Conservation (phyloP, 2,797 vertebrate genomes). For the Hyperoplus immaculatus region DNA sequence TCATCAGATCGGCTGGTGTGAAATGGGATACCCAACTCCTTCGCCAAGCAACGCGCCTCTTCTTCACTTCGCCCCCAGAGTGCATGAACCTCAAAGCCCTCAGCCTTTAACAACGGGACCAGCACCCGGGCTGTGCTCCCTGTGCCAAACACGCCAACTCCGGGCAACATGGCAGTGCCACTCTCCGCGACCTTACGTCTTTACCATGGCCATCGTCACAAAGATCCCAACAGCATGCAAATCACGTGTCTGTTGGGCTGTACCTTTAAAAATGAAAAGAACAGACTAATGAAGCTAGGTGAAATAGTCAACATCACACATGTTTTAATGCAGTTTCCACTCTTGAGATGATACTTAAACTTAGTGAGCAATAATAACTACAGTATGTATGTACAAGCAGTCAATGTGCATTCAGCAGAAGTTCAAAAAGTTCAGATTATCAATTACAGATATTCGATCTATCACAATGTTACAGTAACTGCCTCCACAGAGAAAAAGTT, state of each 20-base stretch:
- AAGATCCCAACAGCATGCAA: constrained; percentile 24
- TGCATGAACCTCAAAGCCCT: constrained; percentile 95
- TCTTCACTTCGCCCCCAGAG: constrained; percentile 96
- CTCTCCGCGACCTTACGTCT: constrained; percentile 50
- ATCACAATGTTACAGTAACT: too few relatives aligned
- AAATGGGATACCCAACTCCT: constrained; percentile 94
- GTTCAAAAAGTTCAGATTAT: not conserved
- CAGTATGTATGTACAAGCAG: not conserved
- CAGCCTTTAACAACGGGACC: constrained; percentile 93
- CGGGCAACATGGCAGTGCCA: constrained; percentile 89
- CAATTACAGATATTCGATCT: too few relatives aligned
- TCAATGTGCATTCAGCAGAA: not conserved
- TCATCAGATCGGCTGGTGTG: constrained; percentile 95
- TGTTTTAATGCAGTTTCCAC: not conserved
- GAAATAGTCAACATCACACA: not conserved
- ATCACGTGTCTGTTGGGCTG: constrained; percentile 9
- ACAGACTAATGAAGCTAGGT: constrained; percentile 2
- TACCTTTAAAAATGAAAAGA: constrained; percentile 47
- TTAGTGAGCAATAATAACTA: not conserved
- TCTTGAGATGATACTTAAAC: not conserved
- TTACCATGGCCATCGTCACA: constrained; percentile 52
- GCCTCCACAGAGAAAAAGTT: too few relatives aligned
- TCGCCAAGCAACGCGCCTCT: constrained; percentile 92
- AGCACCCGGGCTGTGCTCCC: constrained; percentile 94
- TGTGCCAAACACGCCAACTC: constrained; percentile 97